Base-by-base conservation (phyloP, 2,797 vertebrate genomes). In the Echeneis naucrates region DNA sequence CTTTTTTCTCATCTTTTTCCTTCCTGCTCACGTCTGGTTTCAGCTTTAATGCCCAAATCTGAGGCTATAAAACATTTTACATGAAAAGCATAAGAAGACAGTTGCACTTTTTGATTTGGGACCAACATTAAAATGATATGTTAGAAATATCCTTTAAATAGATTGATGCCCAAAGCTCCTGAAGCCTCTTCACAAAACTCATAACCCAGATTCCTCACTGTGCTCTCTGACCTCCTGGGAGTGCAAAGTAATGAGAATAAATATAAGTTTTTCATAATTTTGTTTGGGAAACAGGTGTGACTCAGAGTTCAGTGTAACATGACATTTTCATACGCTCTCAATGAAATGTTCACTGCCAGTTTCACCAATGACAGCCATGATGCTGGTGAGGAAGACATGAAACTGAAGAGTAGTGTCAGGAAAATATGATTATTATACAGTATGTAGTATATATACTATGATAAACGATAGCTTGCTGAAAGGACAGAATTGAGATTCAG, bases 1-100 rank as follows among this genome's bases (percentile, higher is more conserved):
- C 2, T 38, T 56, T 19, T 50, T 56, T 44, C 48, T 56, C 6
- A 17, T 27, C 17, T 55, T 10, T 27, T 23, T 51, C n/a, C 13
- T 63, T 33, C 64, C 24, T 3, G 21, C 48, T 64, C 35, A 53
- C 1, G 27, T 65, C n/a, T 60, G 4, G 16, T 57, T 74, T 73
- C 33, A 61, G 7, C 35, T 38, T 33, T 12, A 45, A 27, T 64
- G 57, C 64, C n/a, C 7, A 50, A 12, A 35, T n/a, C 53, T 24
- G 62, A 55, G 21, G 8, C 50, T 14, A 12, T 56, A 19, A 19
- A 51, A 10, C 5, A 6, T 44, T 47, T 51, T 21, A 47, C 26
- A 50, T 27, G 4, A 13, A 27, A 16, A 70, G 35, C 2, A 9
- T 17, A 68, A 4, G 2, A 8, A n/a, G 14, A 33, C 0, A 8